phyloP scores from a whole-genome alignment of 2,113 vertebrate genomes.

The Candoia aspera region DNA sequence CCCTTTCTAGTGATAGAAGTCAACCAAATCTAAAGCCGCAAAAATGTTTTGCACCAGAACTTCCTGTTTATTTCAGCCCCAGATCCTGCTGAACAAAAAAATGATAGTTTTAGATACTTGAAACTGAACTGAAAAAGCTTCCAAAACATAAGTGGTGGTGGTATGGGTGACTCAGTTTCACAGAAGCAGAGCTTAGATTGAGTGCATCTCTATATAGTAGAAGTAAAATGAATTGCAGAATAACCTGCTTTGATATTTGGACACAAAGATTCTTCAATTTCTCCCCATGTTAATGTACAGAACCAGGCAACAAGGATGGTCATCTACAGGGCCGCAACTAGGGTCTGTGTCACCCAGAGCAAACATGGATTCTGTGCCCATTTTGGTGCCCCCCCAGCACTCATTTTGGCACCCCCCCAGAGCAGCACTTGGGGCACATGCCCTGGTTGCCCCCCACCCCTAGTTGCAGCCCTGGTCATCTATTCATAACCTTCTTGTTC shows the following conservation, averaged over 20 bases:
- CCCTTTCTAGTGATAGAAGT: not conserved
- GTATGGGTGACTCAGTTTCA: constrained; percentile 60
- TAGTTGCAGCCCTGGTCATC: too few species aligned
- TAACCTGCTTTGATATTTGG: not conserved
- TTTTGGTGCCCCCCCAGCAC: too few species aligned
- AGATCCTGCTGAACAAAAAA: not conserved
- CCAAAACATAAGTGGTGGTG: constrained; percentile 47
- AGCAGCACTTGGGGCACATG: too few species aligned
- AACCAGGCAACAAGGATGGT: not conserved
- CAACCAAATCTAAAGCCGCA: not conserved
- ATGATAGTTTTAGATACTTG: constrained; percentile 57
- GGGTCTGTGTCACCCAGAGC: too few species aligned
- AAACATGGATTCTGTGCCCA: too few species aligned
- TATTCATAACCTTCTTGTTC: not conserved
- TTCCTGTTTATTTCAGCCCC: not conserved
- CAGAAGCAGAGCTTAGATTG: constrained; percentile 68
- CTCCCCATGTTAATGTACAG: not conserved
- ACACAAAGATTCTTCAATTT: not conserved
- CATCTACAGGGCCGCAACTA: too few species aligned
- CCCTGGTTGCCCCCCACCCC: too few species aligned
- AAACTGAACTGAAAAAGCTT: constrained; percentile 60
- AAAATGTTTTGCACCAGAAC: not conserved
- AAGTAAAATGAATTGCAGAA: constrained; percentile 73
- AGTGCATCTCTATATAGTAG: constrained; percentile 64
- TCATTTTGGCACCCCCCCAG: too few species aligned